Evolutionary conservation across 2,797 vertebrate species (phyloP), one percentile per base, ranked within the genome.

Genomic region (Platyrinchus mystaceus): DNA sequence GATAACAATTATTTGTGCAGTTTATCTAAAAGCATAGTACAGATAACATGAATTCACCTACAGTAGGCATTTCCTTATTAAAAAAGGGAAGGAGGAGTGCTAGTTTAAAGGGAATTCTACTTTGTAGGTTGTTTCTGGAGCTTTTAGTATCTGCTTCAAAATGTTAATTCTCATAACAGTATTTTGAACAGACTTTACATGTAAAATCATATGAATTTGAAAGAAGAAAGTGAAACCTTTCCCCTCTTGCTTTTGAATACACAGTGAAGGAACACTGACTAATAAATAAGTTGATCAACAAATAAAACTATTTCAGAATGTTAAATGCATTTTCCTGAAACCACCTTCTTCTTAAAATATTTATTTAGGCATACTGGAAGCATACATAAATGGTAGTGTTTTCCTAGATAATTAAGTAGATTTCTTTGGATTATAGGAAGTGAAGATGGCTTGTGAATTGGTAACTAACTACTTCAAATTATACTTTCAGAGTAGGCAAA

Each of bases 1-100:
- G 83, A 49, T 70, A 56, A 60, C 32, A 55, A 30, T 78, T 96
- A 66, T 69, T 91, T 96, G 43, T 89, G 44, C 47, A 36, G 37
- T 76, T 85, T 85, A 82, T 95, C 82, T 81, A 30, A 56, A 90
- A 56, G 14, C 22, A 3, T 26, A 10, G 21, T 69, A 28, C 20
- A 56, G 70, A 53, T 66, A 84, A 80, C 28, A 19, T 9, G 2
- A 92, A 90, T 62, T 92, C n/a, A 87, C 50, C 39, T 66, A 4
- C 18, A 28, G 53, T 5, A 49, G 53, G 19, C 0, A 0, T 77
- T 91, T 75, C 15, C 28, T 3, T 74, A 28, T 58, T 2, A n/a
- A 59, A 71, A 69, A 46, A 9, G 10, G 18, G 37, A 52, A 37
- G 28, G 7, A 62, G 22, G n/a, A 63, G 6, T 46, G 52, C 22